Evolutionary conservation across 2,113 vertebrate species (phyloP), one percentile per base, ranked within the genome.

Genomic region (Apteryx owenii): DNA sequence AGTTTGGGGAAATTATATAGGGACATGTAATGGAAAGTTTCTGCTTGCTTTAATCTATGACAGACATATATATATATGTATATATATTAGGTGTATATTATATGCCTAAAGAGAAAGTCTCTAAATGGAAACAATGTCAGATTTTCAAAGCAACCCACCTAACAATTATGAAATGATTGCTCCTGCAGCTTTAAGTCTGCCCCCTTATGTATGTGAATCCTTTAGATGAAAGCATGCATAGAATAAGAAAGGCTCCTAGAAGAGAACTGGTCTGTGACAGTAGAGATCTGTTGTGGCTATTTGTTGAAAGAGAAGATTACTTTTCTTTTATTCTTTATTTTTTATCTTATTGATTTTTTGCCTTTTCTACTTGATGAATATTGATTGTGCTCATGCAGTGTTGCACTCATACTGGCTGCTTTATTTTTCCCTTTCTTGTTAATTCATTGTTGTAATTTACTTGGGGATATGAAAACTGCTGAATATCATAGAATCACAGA

Each of bases 361-460:
- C 93, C 94, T 95, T 97, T 96, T 96, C 94, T 78, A 2, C 96
- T 94, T 96, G 95, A 96, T 95, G 92, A 94, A 94, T 91, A 97
- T 96, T 94, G 93, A 97, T 96, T 93, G 79, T 64, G 77, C 64
- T 68, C 69, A 21, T 40, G 72, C 76, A 81, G 76, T 36, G 69
- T 77, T 95, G 95, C 81, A 65, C 61, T 82, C 84, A 81, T 28
- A 85, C n/a, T 60, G 69, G 68, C 40, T 77, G 33, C n/a, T 96
- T 94, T 93, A 89, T 96, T 95, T 83, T 71, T 90, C 70, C 73
- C 81, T 88, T 91, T 92, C 80, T 92, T 96, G 88, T 95, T 95
- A 93, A 95, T 94, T 94, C 88, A 92, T 78, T 79, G 60, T 21
- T 33, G 89, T 75, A 91, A 92, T 91, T 91, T 93, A 88, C 48